Conservation (phyloP, 2,888 invertebrate genomes). For the Drosophila ustulata region DNA sequence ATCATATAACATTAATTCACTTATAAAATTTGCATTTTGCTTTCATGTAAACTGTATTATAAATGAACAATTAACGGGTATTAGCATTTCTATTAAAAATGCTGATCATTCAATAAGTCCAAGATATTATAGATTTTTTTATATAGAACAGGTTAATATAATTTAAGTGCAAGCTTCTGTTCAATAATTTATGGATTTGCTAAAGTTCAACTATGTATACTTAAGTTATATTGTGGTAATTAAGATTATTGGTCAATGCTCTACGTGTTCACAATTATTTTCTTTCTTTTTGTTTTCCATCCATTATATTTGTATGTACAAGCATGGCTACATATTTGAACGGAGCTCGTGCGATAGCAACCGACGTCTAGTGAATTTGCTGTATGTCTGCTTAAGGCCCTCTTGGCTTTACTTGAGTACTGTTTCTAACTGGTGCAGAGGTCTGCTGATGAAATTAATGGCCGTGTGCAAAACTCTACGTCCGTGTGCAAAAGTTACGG, state of each 20-base stretch:
- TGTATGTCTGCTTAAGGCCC: constrained; percentile 60
- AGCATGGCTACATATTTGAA: constrained; percentile 22
- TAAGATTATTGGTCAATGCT: constrained; percentile 51
- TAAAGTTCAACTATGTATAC: constrained; percentile 25
- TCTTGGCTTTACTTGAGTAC: constrained; percentile 61
- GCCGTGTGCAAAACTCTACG: constrained; percentile 59
- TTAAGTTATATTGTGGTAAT: constrained; percentile 38
- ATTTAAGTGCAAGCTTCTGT: not conserved
- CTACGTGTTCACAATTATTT: constrained; percentile 33
- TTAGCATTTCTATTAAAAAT: not conserved
- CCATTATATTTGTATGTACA: constrained; percentile 32
- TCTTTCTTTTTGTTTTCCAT: constrained; percentile 12
- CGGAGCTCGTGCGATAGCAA: constrained; percentile 53
- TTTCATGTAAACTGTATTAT: too few species aligned
- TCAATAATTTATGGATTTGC: constrained; percentile 42
- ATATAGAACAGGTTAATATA: not conserved
- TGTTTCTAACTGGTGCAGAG: constrained; percentile 63
- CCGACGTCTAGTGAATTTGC: constrained; percentile 47
- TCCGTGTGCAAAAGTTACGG: constrained; percentile 70
- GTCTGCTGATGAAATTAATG: constrained; percentile 31
- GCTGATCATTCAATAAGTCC: not conserved
- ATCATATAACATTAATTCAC: too few species aligned
- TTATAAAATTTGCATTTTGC: too few species aligned
- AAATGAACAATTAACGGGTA: not conserved
- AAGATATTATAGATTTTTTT: not conserved